phyloP scores from a whole-genome alignment of 92 coral and sea anemone genomes.

The Parazoanthus darwini region DNA sequence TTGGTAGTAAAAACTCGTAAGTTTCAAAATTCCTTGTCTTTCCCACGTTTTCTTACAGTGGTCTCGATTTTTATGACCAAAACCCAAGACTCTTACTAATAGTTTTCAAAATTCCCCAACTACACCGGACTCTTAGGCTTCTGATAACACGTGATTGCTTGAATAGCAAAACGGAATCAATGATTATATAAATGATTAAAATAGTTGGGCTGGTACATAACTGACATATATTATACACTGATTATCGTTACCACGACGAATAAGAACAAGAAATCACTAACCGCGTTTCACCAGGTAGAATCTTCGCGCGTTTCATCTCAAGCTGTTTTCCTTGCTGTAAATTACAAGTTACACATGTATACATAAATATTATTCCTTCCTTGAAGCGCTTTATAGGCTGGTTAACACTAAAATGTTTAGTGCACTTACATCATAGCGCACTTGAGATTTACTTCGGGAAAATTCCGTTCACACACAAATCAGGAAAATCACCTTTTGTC shows the following conservation, averaged over 20 bases:
- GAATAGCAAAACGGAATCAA: not conserved
- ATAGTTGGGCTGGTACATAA: not conserved
- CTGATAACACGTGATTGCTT: not conserved
- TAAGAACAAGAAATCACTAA: not conserved
- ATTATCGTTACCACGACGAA: not conserved
- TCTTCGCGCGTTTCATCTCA: constrained; percentile 8
- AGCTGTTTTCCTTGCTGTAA: not conserved
- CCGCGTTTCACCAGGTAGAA: constrained; percentile 11
- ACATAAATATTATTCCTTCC: not conserved
- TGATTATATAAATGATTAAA: no score
- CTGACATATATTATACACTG: not conserved
- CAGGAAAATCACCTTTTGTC: not conserved
- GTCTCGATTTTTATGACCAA: no score
- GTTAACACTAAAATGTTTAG: not conserved
- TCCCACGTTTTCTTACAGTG: no score
- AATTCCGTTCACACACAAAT: not conserved
- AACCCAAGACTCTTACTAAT: no score
- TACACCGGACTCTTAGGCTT: not conserved
- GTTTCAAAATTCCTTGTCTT: no score
- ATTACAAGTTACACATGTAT: not conserved
- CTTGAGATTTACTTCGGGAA: not conserved
- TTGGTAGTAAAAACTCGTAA: no score
- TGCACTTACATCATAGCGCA: not conserved
- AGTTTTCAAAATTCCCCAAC: not conserved
- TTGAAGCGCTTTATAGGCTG: not conserved